Evolutionary conservation across 2,888 invertebrate genomes (phyloP), one percentile per base, ranked within the genome.

Genomic region (Zaprionus bogoriensis): DNA sequence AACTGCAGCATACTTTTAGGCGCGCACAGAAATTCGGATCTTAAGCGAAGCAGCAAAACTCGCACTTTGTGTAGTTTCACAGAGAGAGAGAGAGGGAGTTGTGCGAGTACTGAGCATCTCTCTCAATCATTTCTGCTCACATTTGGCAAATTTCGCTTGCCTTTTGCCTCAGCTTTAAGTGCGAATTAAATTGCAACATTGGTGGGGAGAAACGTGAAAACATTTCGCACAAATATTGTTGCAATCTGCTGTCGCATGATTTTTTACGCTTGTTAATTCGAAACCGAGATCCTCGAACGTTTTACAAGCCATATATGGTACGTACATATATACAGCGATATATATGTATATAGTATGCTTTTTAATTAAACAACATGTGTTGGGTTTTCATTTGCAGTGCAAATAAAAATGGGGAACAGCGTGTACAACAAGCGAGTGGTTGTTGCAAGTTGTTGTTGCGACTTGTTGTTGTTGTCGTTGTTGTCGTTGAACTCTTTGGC

Each of bases 311-410:
- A 19, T 42, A 47, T 44, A 48, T 25, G 5, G 3, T 14, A 5
- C 4, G 10, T 10, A n/a, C 2, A 19, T 32, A 44, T 41, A 58
- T 55, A 59, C 7, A 7, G 27, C 14, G 6, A 10, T 27, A 45
- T 19, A 45, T 36, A 14, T 22, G 27, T 22, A 23, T 38, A 48
- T 22, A 25, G 32, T 58, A 58, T 50, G 69, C 50, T 67, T 84
- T 78, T 71, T 76, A 83, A 81, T 81, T 81, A 81, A 85, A 81
- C 74, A 80, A 79, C 66, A 83, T 71, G 77, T 82, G 79, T 74
- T 76, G 82, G 82, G 71, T 70, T 85, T 82, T 84, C 82, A 82
- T 85, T 81, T 79, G 83, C 74, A 69, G 60, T 57, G 71, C 66
- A 81, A 85, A 81, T 79, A 81, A 69, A 76, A 61, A 70, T 32